Evolutionary conservation across 2,888 invertebrate species (phyloP).

Genomic region (Eupithecia exiguata): DNA sequence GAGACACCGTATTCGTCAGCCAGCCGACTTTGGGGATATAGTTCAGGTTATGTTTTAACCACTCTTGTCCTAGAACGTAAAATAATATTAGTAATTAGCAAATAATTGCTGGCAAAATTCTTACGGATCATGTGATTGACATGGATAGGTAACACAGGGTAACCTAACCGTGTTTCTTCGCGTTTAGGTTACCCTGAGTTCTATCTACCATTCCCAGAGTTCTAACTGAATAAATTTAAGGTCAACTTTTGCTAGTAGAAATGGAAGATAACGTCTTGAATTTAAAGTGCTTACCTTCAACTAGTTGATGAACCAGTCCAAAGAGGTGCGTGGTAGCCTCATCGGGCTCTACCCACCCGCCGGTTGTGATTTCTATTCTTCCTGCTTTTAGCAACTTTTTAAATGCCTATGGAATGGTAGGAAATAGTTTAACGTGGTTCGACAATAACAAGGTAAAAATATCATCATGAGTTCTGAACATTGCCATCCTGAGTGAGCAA

Average conservation of each 20-base stretch:
- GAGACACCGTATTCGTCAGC: conserved; percentile 98
- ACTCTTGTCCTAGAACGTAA: conserved; percentile 89
- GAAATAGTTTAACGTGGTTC: neutral
- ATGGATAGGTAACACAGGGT: too few species aligned
- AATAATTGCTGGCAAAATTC: neutral
- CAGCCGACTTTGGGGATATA: conserved; percentile 91
- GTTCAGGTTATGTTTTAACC: conserved; percentile 91
- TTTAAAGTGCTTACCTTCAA: conserved; percentile 86
- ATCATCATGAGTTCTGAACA: neutral
- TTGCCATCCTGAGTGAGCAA: neutral
- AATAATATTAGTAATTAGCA: conserved; percentile 1
- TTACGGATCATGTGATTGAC: neutral
- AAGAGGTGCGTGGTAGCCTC: conserved; percentile 94
- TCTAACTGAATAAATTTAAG: neutral
- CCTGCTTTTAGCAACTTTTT: conserved; percentile 90
- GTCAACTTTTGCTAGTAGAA: neutral
- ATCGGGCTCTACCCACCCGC: conserved; percentile 97
- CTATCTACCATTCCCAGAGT: neutral
- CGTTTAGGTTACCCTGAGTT: neutral
- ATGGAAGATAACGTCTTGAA: neutral
- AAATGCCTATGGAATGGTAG: conserved; percentile 77
- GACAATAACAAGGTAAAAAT: neutral
- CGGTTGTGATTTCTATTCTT: conserved; percentile 94
- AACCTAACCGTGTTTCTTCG: neutral
- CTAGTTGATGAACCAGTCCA: conserved; percentile 94